These are phyloP conservation scores for Orientallactaga sibirica DNA, from an alignment of 2,797 vertebrate genomes.

Conservation along the genomic window DNA sequence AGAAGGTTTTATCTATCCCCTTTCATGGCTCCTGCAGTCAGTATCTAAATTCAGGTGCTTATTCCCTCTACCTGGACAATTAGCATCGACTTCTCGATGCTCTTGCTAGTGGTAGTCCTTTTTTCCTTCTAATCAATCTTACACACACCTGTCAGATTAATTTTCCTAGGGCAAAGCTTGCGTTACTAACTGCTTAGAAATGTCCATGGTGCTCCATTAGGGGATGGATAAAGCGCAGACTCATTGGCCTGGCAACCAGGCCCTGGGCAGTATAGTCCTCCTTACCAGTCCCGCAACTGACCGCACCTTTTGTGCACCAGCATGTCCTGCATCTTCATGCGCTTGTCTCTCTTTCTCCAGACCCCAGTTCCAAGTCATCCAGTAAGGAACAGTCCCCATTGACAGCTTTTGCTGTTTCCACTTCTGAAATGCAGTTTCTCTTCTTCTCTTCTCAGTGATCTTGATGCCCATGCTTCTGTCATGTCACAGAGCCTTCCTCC, in stretches of 20 bases:
- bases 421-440: background rate
- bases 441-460: background rate
- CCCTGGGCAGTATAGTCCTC: background rate
- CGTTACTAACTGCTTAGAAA: background rate
- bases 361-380: background rate
- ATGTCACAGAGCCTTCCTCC: background rate
- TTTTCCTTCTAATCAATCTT: background rate
- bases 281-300: background rate
- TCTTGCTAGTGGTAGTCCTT: background rate
- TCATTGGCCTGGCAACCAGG: background rate
- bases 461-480: background rate
- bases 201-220: background rate
- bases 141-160: background rate
- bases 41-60: background rate
- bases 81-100: background rate
- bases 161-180: background rate
- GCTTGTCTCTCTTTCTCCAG: background rate
- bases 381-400: background rate
- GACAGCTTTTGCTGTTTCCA: background rate
- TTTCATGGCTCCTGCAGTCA: background rate
- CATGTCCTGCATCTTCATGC: background rate
- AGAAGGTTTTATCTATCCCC: background rate
- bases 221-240: background rate
- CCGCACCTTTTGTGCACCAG: accelerated
- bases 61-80: background rate